phyloP scores from a whole-genome alignment of 2,113 vertebrate species.

The Bucco capensis region DNA sequence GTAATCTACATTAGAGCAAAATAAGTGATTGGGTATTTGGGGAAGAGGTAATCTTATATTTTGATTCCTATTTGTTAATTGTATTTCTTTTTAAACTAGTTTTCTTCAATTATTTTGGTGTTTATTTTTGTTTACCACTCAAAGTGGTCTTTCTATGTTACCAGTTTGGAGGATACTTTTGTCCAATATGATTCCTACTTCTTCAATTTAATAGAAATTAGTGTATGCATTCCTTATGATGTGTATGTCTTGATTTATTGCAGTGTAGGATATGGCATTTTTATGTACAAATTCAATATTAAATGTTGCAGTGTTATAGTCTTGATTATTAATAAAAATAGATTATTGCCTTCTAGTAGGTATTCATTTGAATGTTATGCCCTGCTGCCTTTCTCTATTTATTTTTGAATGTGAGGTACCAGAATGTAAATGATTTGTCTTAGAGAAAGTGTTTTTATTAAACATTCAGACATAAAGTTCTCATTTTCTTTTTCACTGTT shows the following conservation, averaged over 20 bases:
- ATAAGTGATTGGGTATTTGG: background rate
- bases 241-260: constrained; percentile 4
- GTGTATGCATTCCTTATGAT: background rate
- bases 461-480: background rate
- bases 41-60: background rate
- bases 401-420: constrained; percentile 43
- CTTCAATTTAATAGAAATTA: background rate
- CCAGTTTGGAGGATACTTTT: background rate
- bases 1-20: background rate
- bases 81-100: background rate
- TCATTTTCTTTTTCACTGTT: background rate
- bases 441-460: constrained; percentile 14
- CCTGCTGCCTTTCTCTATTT: constrained; percentile 30
- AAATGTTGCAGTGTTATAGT: constrained; percentile 26
- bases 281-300: background rate
- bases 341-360: constrained; percentile 11
- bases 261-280: background rate
- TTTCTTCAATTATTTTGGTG: background rate
- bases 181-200: background rate
- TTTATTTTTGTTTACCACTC: background rate
- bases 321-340: constrained; percentile 38
- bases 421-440: constrained; percentile 21
- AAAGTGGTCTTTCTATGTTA: background rate
- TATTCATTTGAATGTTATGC: constrained; percentile 34
- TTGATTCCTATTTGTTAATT: background rate